These are phyloP conservation scores for Lycocerus yunnanus DNA, from an alignment of 2,888 invertebrate species.

Conservation along the genomic window DNA sequence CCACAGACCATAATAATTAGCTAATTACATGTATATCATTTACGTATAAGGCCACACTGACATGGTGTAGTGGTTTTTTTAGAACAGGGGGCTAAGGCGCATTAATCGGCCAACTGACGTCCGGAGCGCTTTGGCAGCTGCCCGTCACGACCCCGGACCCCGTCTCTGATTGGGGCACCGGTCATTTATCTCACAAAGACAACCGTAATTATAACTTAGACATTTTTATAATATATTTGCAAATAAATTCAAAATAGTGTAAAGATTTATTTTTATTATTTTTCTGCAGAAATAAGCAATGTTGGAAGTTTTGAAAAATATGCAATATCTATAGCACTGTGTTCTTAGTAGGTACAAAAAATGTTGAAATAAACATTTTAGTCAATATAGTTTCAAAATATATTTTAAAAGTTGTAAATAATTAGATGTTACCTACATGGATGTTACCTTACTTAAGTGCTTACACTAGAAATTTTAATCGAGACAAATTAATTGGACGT, in stretches of 20 bases:
- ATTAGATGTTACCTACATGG: background rate
- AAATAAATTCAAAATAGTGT: background rate
- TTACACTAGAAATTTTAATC: background rate
- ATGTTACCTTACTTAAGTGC: background rate
- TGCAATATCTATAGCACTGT: too few species aligned
- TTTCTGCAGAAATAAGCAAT: background rate
- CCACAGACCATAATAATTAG: slow-evolving; percentile 33
- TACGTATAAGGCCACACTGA: slow-evolving; percentile 30
- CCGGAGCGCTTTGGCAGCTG: slow-evolving; percentile 35
- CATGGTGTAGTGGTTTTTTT: slow-evolving; percentile 34
- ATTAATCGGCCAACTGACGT: slow-evolving; percentile 38
- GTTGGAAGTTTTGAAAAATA: too few species aligned
- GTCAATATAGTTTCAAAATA: background rate
- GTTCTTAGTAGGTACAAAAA: too few species aligned
- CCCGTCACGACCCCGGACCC: slow-evolving; percentile 28
- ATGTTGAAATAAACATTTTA: background rate
- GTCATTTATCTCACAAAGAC: slow-evolving; percentile 44
- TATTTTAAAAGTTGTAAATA: background rate
- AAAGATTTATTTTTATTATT: background rate
- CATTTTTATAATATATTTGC: slow-evolving; percentile 23
- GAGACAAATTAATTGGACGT: background rate
- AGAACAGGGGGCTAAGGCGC: slow-evolving; percentile 26
- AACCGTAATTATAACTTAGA: slow-evolving; percentile 43
- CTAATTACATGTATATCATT: slow-evolving; percentile 39
- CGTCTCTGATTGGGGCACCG: slow-evolving; percentile 33